phyloP scores from a whole-genome alignment of 92 coral and sea anemone genomes.

The Zoanthus sociatus region DNA sequence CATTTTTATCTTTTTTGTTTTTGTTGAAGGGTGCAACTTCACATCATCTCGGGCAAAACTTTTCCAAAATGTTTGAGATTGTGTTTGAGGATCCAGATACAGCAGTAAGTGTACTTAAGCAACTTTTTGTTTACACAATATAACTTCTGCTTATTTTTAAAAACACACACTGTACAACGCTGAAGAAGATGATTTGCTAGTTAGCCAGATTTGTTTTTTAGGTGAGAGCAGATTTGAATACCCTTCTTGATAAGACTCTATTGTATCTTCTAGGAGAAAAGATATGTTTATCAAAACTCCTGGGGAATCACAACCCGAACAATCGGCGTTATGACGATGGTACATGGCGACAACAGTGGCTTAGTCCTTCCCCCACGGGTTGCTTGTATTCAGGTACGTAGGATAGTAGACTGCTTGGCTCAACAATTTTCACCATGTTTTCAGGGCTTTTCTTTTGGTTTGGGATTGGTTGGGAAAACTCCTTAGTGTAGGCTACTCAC shows the following conservation, averaged over 20 bases:
- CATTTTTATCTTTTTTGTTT: not conserved
- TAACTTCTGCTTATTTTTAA: no score
- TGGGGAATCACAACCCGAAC: constrained; percentile 99
- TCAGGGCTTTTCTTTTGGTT: no score
- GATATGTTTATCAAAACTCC: constrained; percentile 93
- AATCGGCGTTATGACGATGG: constrained; percentile 96
- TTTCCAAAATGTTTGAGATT: constrained; percentile 98
- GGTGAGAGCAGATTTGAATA: not conserved
- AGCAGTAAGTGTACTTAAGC: constrained; percentile 39
- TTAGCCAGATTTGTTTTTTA: no score
- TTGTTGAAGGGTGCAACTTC: constrained; percentile 88
- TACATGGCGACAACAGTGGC: constrained; percentile 94
- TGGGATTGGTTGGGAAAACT: no score
- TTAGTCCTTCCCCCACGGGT: constrained; percentile 93
- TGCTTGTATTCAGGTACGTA: constrained; percentile 86
- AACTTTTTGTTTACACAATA: not conserved
- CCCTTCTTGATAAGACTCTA: not conserved
- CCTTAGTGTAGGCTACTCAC: no score
- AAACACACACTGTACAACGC: no score
- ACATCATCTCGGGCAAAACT: constrained; percentile 96
- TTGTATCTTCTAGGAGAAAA: constrained; percentile 68
- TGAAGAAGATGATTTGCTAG: no score
- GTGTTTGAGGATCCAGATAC: constrained; percentile 98
- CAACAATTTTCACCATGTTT: no score
- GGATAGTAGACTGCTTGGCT: not conserved